Percentiles rank a stretch among this genome's conserved stretches.
phyloP scores from a whole-genome alignment of 2,797 vertebrate species.

The Hirundo rustica region DNA sequence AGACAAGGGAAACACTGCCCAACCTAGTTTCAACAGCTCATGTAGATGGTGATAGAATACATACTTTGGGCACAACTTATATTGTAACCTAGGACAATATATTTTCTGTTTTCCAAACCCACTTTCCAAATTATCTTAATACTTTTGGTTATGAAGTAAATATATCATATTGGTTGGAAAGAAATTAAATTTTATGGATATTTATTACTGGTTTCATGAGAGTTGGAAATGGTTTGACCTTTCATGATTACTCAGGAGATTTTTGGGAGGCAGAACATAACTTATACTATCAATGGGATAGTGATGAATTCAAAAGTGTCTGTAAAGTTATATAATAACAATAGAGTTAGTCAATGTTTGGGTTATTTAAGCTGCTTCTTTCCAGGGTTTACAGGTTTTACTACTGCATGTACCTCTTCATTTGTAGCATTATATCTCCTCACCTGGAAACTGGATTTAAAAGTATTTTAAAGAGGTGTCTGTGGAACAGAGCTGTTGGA shows the following conservation, averaged over 20 bases:
- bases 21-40: no score
- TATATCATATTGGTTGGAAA: conserved; percentile 5
- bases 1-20: no score
- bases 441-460: background rate
- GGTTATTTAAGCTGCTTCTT: background rate
- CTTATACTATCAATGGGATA: background rate
- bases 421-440: background rate
- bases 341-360: background rate
- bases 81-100: no score
- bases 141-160: background rate
- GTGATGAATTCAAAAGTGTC: background rate
- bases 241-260: background rate
- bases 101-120: background rate
- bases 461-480: background rate
- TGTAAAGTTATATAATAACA: background rate
- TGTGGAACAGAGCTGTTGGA: background rate
- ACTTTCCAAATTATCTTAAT: background rate
- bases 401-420: background rate
- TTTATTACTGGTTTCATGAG: conserved; percentile 43
- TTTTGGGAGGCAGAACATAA: background rate
- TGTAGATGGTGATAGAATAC: no score
- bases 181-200: conserved; percentile 20
- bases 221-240: conserved; percentile 29
- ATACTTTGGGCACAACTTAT: no score
- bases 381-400: background rate